These are phyloP conservation scores for Chalcosyrphus nemorum DNA, from an alignment of 2,888 invertebrate genomes.

Conservation along the genomic window DNA sequence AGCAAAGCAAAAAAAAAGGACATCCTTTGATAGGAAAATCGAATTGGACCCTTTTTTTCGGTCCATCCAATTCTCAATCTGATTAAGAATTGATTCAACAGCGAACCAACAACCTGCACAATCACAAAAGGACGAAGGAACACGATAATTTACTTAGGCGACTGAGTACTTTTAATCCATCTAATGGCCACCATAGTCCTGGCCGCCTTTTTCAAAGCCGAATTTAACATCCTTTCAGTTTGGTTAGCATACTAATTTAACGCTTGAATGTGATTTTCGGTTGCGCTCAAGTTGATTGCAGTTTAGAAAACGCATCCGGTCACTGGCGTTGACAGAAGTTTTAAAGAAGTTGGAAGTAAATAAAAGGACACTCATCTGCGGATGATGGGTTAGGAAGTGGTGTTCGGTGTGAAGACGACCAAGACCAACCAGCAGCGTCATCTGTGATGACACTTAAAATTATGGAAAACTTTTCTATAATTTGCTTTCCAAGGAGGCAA, in stretches of 20 bases:
- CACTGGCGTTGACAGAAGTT: constrained; percentile 34
- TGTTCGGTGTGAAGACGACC: constrained; percentile 1
- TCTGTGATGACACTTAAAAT: constrained; percentile 70
- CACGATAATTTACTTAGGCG: constrained; percentile 69
- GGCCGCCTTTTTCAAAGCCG: neutral
- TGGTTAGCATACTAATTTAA: constrained; percentile 66
- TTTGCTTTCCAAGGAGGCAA: constrained; percentile 28
- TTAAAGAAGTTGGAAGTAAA: constrained; percentile 49
- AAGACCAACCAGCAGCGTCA: constrained; percentile 53
- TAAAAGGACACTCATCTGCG: constrained; percentile 30
- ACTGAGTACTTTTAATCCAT: constrained; percentile 58
- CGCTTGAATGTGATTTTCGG: constrained; percentile 66
- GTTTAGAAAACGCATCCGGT: constrained; percentile 18
- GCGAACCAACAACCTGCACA: neutral
- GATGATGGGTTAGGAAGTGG: constrained; percentile 2
- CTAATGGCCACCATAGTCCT: constrained; percentile 40
- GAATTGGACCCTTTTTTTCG: constrained; percentile 61
- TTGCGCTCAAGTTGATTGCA: constrained; percentile 44
- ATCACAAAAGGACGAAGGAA: constrained; percentile 55
- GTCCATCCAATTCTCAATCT: constrained; percentile 66
- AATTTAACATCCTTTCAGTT: neutral
- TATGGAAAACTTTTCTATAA: constrained; percentile 62
- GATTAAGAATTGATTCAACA: constrained; percentile 67
- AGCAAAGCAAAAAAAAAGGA: constrained; percentile 32
- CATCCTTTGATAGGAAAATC: constrained; percentile 55